These are phyloP conservation scores for Fulica atra DNA, from an alignment of 2,113 vertebrate genomes.

Conservation along the genomic window DNA sequence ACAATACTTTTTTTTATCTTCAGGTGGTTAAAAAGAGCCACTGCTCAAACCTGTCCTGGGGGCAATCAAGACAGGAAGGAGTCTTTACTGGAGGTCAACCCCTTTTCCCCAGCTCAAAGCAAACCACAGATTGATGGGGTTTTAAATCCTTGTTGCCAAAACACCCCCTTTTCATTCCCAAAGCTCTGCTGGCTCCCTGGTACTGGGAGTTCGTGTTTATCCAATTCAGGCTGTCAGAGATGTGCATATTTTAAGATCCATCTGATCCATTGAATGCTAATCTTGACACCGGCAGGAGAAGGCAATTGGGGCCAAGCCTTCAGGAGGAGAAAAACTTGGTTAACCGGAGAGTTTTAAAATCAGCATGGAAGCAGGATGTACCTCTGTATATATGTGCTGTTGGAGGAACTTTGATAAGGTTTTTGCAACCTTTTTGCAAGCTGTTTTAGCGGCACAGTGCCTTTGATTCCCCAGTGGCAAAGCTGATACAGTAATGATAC, in stretches of 20 bases:
- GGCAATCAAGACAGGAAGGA: not conserved
- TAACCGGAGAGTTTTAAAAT: not conserved
- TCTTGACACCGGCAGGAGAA: not conserved
- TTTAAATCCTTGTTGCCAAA: conserved; percentile 44
- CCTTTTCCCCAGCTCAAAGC: not conserved
- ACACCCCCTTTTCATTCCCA: not conserved
- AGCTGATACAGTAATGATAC: not conserved
- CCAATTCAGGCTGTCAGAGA: not conserved
- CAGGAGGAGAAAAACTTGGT: not conserved
- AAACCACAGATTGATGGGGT: not conserved
- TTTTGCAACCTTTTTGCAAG: not conserved
- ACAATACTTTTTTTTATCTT: not conserved
- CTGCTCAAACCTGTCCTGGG: conserved; percentile 4
- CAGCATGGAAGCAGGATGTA: not conserved
- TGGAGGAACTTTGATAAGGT: not conserved
- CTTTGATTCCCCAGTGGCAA: not conserved
- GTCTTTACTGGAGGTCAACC: not conserved
- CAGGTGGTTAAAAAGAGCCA: not conserved
- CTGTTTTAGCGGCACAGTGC: fast-evolving
- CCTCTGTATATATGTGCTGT: not conserved
- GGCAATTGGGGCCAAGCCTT: not conserved
- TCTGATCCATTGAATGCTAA: not conserved
- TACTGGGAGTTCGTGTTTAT: not conserved
- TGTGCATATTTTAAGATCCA: not conserved
- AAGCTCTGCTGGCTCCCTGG: not conserved